These are phyloP conservation scores for Choristoneura rosaceana DNA, from an alignment of 2,888 invertebrate genomes.

Conservation along the genomic window DNA sequence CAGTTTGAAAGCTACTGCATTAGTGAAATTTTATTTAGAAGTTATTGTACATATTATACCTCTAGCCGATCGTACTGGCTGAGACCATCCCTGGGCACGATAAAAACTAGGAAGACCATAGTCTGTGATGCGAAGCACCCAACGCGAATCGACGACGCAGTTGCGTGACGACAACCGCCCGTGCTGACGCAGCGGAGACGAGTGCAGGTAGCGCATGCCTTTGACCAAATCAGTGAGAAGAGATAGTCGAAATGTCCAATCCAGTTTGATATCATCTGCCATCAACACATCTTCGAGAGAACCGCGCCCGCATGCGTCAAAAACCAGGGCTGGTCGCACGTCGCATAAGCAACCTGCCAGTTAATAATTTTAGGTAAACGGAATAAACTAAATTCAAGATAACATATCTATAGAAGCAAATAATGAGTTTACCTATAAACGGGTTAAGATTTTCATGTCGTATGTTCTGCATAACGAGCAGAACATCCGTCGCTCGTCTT, in stretches of 20 bases:
- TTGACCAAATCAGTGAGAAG: conserved; percentile 96
- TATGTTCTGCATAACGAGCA: conserved; percentile 92
- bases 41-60: conserved; percentile 72
- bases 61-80: conserved; percentile 87
- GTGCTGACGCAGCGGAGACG: conserved; percentile 92
- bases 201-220: conserved; percentile 96
- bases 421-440: conserved; percentile 86
- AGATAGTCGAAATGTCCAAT: conserved; percentile 98
- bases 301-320: conserved; percentile 94
- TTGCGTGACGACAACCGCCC: conserved; percentile 95
- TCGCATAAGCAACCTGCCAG: conserved; percentile 90
- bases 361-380: background rate
- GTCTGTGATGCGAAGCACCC: conserved; percentile 97
- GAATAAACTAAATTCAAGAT: background rate
- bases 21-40: too few relatives aligned
- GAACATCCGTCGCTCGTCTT: conserved; percentile 91
- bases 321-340: conserved; percentile 92
- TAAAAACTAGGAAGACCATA: conserved; percentile 93
- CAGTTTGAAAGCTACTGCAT: too few relatives aligned
- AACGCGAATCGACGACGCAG: conserved; percentile 97
- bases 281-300: conserved; percentile 95
- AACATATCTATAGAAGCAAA: background rate
- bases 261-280: conserved; percentile 95
- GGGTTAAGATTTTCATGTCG: conserved; percentile 97
- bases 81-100: conserved; percentile 89